phyloP scores from a whole-genome alignment of 2,888 invertebrate genomes.

The Aspidapion aeneum region DNA sequence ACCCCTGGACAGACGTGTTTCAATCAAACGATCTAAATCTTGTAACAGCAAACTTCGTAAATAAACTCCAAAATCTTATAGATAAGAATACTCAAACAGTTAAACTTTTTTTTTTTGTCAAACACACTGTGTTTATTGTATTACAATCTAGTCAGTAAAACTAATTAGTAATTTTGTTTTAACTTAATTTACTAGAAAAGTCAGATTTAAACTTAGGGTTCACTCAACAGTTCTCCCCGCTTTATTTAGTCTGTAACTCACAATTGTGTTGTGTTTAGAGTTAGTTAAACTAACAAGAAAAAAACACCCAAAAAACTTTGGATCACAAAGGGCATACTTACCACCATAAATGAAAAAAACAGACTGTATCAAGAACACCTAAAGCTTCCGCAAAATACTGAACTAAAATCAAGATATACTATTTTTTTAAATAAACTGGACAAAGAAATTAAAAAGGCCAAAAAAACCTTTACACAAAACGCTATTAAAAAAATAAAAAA shows the following conservation, averaged over 20 bases:
- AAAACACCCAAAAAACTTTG: background rate
- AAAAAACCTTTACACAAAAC: background rate
- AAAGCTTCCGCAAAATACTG: background rate
- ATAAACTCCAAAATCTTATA: background rate
- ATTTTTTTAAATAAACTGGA: background rate
- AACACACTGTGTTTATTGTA: no score
- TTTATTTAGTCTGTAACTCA: no score
- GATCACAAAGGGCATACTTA: background rate
- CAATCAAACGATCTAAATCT: background rate
- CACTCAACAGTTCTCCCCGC: no score
- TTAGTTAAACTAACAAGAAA: background rate
- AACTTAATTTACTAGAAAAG: no score
- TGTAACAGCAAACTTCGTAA: background rate
- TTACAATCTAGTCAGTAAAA: no score
- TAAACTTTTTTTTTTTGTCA: no score
- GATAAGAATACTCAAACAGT: background rate
- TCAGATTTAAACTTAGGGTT: no score
- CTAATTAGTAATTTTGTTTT: no score
- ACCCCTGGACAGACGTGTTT: background rate
- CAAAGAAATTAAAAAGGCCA: background rate
- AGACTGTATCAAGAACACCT: background rate
- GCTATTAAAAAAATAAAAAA: background rate
- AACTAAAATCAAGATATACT: background rate
- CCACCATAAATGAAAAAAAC: background rate
- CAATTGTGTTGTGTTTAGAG: no score